Base-by-base conservation (phyloP, 2,113 vertebrate species). In the Sialia sialis region DNA sequence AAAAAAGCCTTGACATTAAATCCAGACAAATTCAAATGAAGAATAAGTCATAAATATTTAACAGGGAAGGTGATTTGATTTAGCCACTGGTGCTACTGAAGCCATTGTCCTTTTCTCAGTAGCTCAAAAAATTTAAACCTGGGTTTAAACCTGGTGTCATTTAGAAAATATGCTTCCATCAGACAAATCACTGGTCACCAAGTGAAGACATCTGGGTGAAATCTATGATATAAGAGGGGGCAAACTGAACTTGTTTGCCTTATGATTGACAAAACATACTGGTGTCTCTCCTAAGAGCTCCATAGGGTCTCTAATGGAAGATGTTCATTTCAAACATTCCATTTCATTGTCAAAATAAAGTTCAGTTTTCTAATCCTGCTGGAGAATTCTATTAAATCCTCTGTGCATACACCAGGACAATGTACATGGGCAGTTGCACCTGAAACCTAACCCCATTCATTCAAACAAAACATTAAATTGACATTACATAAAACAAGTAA, bases 31-130 rank as follows among this genome's bases (percentile, higher is more conserved):
- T 90, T 91, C 39, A 87, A 80, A 90, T 62, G 34, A 79, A 75
- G 58, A 82, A 18, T 22, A 82, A 64, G 19, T 56, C 13, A 75
- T 87, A 85, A 89, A 87, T 91, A 87, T 91, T 84, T 83, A 87
- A 76, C 21, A 72, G 56, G 6, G 36, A 59, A 39, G 6, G 22
- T 48, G 84, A 84, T 81, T 70, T 48, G 84, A 84, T 81, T 70
- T 70, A 94, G 46, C 46, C 68, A 49, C 20, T 68, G 41, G 25
- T 64, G 44, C 26, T 68, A 26, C 17, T 49, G 63, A 90, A 93
- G 22, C 19, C 44, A 46, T 19, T 89, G 49, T 25, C 34, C 55
- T 77, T 87, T 63, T 63, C 77, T 70, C 52, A 67, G n/a, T 13
- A 67, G n/a, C 55, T 74, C 8, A 3, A 39, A 59, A 66, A 76